A percentile compares a stretch with the other conserved stretches of the same genome.
phyloP scores from a whole-genome alignment of 2,888 invertebrate species.

The Ptychoptera albimana region DNA sequence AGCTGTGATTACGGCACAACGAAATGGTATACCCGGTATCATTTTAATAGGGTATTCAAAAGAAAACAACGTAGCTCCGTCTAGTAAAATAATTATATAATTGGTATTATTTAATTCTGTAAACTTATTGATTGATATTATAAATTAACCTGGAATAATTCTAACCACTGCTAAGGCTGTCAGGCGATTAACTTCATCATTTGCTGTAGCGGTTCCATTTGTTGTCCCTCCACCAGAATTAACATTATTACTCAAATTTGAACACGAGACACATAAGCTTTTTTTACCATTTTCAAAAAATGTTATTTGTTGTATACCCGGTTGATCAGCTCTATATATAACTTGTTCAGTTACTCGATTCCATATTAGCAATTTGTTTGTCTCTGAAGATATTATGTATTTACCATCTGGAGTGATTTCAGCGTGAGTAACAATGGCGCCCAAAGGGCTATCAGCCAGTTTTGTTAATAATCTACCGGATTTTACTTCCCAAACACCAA shows the following conservation, averaged over 20 bases:
- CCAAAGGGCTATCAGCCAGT: constrained; percentile 78
- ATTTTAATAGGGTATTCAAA: constrained; percentile 69
- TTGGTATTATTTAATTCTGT: no score
- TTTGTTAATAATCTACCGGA: constrained; percentile 73
- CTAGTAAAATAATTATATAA: constrained; percentile 35
- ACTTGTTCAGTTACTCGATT: constrained; percentile 57
- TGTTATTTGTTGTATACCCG: constrained; percentile 29
- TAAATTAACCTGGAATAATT: constrained; percentile 49
- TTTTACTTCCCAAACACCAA: constrained; percentile 87
- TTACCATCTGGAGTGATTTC: constrained; percentile 72
- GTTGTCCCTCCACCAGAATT: constrained; percentile 36
- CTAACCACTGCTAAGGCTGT: constrained; percentile 51
- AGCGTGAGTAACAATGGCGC: constrained; percentile 89
- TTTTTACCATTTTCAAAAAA: constrained; percentile 29
- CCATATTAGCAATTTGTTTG: constrained; percentile 84
- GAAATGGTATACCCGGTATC: constrained; percentile 51
- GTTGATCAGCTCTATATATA: constrained; percentile 59
- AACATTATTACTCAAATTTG: constrained; percentile 22
- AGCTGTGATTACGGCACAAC: constrained; percentile 61
- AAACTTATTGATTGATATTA: no score
- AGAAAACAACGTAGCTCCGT: constrained; percentile 60
- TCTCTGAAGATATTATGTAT: constrained; percentile 77
- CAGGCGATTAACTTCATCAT: constrained; percentile 43
- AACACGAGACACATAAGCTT: constrained; percentile 27
- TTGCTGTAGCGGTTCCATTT: not conserved